phyloP scores from a whole-genome alignment of 2,888 invertebrate genomes.

The Cantharis nigra region DNA sequence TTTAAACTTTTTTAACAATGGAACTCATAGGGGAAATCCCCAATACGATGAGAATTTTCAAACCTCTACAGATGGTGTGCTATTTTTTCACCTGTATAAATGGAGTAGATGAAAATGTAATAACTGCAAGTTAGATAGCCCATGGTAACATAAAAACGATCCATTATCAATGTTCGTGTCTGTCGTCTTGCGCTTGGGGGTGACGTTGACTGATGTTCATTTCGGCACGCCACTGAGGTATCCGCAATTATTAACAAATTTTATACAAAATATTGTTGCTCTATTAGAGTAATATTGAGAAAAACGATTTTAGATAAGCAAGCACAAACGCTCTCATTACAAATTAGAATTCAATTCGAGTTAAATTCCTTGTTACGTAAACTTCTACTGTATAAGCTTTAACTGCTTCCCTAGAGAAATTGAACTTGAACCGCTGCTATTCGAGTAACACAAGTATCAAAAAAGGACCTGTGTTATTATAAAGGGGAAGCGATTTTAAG shows the following conservation, averaged over 20 bases:
- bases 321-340: constrained; percentile 13
- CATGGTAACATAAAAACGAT: constrained; percentile 42
- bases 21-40: neutral
- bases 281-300: neutral
- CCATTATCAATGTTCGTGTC: constrained; percentile 49
- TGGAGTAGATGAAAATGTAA: constrained; percentile 27
- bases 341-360: constrained; percentile 33
- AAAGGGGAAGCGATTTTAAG: constrained; percentile 27
- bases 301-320: neutral
- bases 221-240: constrained; percentile 36
- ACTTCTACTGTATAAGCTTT: constrained; percentile 33
- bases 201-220: constrained; percentile 48
- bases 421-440: constrained; percentile 29
- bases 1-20: no score
- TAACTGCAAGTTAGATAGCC: constrained; percentile 32
- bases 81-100: neutral
- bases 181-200: constrained; percentile 41
- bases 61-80: neutral
- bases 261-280: neutral
- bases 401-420: constrained; percentile 32
- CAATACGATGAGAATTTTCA: neutral
- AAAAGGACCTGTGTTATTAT: constrained; percentile 31
- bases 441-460: constrained; percentile 30
- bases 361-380: constrained; percentile 27
- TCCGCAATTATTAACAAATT: neutral